Percentiles rank a stretch among this genome's conserved stretches.
phyloP scores from a whole-genome alignment of 1,140 invertebrate species.

The Leptoteleia sp. region DNA sequence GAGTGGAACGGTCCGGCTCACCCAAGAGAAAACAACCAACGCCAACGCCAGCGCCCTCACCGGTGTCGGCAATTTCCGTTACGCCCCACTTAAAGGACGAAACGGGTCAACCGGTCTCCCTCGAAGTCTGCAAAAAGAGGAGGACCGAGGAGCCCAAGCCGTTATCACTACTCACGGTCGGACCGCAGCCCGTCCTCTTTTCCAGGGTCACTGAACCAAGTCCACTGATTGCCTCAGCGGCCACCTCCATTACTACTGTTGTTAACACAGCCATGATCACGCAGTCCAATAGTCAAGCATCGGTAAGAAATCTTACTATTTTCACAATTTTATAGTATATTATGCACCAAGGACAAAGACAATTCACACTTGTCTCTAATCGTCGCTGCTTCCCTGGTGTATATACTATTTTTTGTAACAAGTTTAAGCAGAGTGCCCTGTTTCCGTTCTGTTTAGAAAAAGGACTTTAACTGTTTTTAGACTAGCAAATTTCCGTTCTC shows the following conservation, averaged over 20 bases:
- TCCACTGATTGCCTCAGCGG: conserved; percentile 87
- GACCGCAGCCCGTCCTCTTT: conserved; percentile 80
- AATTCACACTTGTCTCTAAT: too few species aligned
- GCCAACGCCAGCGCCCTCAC: conserved; percentile 29
- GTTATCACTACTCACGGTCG: conserved; percentile 74
- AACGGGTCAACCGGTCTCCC: conserved; percentile 78
- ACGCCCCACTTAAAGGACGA: conserved; percentile 55
- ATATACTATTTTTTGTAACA: too few species aligned
- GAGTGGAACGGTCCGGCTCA: conserved; percentile 82
- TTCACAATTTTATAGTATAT: too few species aligned
- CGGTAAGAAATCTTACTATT: conserved; percentile 40
- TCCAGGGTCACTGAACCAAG: conserved; percentile 85
- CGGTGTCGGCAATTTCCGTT: conserved; percentile 1
- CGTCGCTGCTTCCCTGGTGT: too few species aligned
- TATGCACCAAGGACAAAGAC: too few species aligned
- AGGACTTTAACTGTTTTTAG: too few species aligned
- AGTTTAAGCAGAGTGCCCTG: too few species aligned
- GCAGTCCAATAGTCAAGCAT: conserved; percentile 69
- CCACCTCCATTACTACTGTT: conserved; percentile 87
- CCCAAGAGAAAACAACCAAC: conserved; percentile 83
- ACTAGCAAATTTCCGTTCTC: too few species aligned
- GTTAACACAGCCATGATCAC: conserved; percentile 82
- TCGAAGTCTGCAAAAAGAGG: conserved; percentile 82
- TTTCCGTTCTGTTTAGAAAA: too few species aligned
- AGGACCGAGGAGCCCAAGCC: conserved; percentile 76